These are phyloP conservation scores for Lucilia cuprina DNA, from an alignment of 1,140 invertebrate species.

Conservation along the genomic window DNA sequence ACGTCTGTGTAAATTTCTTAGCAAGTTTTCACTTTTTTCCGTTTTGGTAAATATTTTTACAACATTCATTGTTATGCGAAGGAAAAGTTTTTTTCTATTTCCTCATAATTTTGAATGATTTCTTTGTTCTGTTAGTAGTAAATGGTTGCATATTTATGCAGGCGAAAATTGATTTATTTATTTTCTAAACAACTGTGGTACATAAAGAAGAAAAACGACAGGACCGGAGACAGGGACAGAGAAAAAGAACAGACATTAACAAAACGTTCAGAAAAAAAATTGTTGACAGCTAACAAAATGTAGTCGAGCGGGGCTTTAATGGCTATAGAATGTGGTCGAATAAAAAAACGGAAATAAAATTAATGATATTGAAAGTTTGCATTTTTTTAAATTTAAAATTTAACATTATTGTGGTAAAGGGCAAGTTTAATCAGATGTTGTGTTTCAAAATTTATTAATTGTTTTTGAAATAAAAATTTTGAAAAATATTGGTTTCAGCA, in stretches of 20 bases:
- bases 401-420: too few species aligned
- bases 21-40: constrained; percentile 32
- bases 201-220: not conserved
- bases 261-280: not conserved
- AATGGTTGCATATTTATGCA: constrained; percentile 23
- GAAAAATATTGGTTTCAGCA: too few species aligned
- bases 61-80: too few species aligned
- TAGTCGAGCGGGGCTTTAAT: not conserved
- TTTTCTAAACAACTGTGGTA: constrained; percentile 17
- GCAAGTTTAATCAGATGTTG: too few species aligned
- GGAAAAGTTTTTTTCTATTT: not conserved
- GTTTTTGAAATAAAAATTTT: too few species aligned
- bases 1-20: constrained; percentile 25
- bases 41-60: too few species aligned
- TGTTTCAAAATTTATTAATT: too few species aligned
- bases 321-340: not conserved
- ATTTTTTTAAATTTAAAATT: not conserved
- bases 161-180: constrained; percentile 35
- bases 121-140: not conserved
- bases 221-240: too few species aligned
- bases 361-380: constrained; percentile 6
- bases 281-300: constrained; percentile 33
- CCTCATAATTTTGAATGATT: not conserved
- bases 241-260: too few species aligned
- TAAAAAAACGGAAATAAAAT: constrained; percentile 22